Base-by-base conservation (phyloP, 2,113 vertebrate species). In the Ivindomyrus marchei region DNA sequence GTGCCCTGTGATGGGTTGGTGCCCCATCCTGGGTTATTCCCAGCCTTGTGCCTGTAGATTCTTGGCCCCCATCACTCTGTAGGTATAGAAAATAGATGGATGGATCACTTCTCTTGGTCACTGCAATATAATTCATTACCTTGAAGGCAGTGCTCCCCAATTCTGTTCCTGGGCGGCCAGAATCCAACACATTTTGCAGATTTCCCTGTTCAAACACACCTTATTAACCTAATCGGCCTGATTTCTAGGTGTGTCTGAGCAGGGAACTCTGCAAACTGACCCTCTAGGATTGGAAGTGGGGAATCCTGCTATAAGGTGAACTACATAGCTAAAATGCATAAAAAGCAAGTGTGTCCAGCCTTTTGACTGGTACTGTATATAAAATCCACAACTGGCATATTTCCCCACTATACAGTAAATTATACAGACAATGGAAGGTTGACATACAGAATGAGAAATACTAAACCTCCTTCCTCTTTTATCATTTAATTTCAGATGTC, bases 391-490 rank as follows among this genome's bases (percentile, higher is more conserved):
- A 74, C 66, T 74, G 66, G 66, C 3, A 74, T 31, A 74, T 74
- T 31, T 74, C n/a, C 36, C 31, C 70, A 39, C 13, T 39, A 36
- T 39, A n/a, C 27, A 17, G 83, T 15, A 19, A 31, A 10, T 47
- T 42, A 80, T 31, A 88, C 87, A 93, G 93, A 92, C 49, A 87
- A 47, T 21, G 46, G 36, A 39, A 74, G 39, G 21, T 77, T 49
- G n/a, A 93, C 90, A 90, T 92, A 91, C 87, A 93, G 93, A 70
- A 0, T 87, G 77, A 17, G 17, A 62, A 0, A 52, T 36, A 36
- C 53, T 62, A 52, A 90, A 90, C 88, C 91, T 90, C 3, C 90
- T 91, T 0, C 90, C 85, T 49, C 87, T 90, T 47, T 92, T 66
- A 1, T 91, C 36, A 80, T 80, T 80, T 42, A 6, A 80, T 80